A percentile compares a stretch with the other conserved stretches of the same genome.
phyloP scores from a whole-genome alignment of 2,888 invertebrate species.

The Adineta ricciae region DNA sequence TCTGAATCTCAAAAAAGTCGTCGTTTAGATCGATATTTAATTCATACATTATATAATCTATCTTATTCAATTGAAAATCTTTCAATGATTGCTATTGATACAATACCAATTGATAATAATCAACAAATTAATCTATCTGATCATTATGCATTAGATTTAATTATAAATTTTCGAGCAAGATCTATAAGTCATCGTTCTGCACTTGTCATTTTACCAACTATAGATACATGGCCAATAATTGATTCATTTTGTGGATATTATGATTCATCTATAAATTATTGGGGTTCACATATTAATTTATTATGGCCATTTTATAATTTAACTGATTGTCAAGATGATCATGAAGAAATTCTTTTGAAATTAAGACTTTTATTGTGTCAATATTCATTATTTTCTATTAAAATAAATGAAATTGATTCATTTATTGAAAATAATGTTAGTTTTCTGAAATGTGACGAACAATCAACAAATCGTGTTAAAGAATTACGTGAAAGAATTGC shows the following conservation, averaged over 20 bases:
- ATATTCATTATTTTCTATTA: background rate
- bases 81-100: background rate
- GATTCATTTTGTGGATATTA: background rate
- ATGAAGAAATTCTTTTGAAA: background rate
- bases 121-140: constrained; percentile 22
- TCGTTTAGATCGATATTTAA: constrained; percentile 25
- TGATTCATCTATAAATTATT: constrained; percentile 19
- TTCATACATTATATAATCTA: background rate
- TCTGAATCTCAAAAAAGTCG: background rate
- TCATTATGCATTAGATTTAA: constrained; percentile 29
- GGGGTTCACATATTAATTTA: constrained; percentile 29
- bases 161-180: background rate
- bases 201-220: constrained; percentile 18
- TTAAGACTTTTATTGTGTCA: background rate
- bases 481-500: constrained; percentile 2
- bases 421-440: constrained; percentile 17
- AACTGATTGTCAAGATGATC: background rate
- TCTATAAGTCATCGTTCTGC: background rate
- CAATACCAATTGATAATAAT: background rate
- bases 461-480: constrained; percentile 7
- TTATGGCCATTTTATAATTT: constrained; percentile 27
- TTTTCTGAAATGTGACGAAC: constrained; percentile 15
- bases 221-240: constrained; percentile 8
- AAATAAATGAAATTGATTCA: constrained; percentile 19
- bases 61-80: constrained; percentile 2